phyloP scores from a whole-genome alignment of 1,140 invertebrate genomes.

The Zaprionus kolodkinae region DNA sequence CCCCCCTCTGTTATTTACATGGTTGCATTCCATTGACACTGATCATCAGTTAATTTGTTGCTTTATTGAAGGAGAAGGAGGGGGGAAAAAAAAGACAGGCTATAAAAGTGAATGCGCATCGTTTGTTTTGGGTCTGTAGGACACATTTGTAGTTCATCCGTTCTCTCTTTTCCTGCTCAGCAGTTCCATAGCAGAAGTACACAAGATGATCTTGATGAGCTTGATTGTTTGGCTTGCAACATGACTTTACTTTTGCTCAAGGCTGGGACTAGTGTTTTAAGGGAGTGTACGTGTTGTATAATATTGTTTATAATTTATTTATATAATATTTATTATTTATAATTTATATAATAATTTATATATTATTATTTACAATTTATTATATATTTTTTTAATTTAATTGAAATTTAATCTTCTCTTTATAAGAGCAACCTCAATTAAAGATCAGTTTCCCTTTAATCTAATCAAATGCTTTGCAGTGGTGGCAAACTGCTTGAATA shows the following conservation, averaged over 20 bases:
- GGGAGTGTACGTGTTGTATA: neutral
- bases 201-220: slow-evolving; percentile 4
- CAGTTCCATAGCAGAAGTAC: neutral
- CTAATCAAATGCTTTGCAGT: no score
- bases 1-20: slow-evolving; percentile 65
- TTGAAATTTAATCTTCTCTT: neutral
- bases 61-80: slow-evolving; percentile 56
- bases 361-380: no score
- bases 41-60: slow-evolving; percentile 84
- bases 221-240: slow-evolving; percentile 10
- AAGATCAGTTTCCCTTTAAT: neutral
- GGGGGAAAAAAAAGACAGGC: neutral
- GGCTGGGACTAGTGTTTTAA: neutral
- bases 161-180: neutral
- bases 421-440: neutral
- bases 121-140: slow-evolving; percentile 79
- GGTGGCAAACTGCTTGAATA: no score
- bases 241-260: neutral
- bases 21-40: slow-evolving; percentile 83
- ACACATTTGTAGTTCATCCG: slow-evolving; percentile 73
- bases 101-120: slow-evolving; percentile 77
- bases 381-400: no score
- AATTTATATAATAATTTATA: no score
- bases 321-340: no score
- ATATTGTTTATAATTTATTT: neutral